phyloP scores from a whole-genome alignment of 2,797 vertebrate species.

The Lycodopsis pacificus region DNA sequence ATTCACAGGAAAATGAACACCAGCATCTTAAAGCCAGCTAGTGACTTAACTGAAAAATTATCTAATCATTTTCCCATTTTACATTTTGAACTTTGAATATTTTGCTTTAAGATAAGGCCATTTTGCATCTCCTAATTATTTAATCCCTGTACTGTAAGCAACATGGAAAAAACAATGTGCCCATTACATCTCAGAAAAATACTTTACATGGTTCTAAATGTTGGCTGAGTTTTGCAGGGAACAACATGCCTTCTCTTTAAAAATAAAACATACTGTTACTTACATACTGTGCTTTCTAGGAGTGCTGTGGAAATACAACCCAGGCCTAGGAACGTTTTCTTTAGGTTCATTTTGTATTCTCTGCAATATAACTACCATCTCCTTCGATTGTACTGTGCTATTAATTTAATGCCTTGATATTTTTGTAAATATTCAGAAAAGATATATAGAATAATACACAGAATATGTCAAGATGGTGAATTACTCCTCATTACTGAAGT shows the following conservation, averaged over 20 bases:
- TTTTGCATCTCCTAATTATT: not conserved
- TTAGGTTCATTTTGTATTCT: not conserved
- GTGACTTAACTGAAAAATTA: slow-evolving; percentile 9
- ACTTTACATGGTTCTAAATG: not conserved
- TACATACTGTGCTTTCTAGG: not conserved
- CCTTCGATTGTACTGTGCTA: not conserved
- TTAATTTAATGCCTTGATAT: not conserved
- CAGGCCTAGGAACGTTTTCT: not conserved
- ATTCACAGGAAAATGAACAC: slow-evolving; percentile 67
- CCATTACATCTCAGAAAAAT: not conserved
- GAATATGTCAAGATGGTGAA: not conserved
- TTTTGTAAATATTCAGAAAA: not conserved
- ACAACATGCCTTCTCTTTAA: not conserved
- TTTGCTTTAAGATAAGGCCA: not conserved
- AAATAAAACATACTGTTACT: not conserved
- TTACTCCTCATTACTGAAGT: not conserved
- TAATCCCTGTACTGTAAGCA: not conserved
- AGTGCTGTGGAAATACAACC: slow-evolving; percentile 2
- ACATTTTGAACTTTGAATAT: not conserved
- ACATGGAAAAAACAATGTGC: fast-evolving
- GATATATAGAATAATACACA: not conserved
- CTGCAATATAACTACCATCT: not conserved
- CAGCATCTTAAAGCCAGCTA: slow-evolving; percentile 12
- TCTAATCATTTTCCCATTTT: slow-evolving; percentile 14
- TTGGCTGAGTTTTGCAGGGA: not conserved